Conservation (phyloP, 2,113 vertebrate species). For the Xenus cinereus region DNA sequence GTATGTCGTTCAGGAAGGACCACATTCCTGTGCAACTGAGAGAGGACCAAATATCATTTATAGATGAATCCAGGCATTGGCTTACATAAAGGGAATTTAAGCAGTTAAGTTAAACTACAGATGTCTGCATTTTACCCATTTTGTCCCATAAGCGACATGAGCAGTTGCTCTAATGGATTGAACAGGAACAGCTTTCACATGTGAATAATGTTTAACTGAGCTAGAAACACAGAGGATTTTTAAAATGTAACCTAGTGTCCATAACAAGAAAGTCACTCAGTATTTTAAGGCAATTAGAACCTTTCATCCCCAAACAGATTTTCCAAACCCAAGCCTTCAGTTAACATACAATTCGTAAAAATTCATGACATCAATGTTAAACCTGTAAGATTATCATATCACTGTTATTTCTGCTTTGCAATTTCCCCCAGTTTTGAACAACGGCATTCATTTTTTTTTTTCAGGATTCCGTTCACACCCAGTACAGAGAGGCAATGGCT, state of each 20-base stretch:
- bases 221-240: not conserved
- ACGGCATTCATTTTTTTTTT: accelerated
- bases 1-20: not conserved
- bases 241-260: not conserved
- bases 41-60: not conserved
- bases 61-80: not conserved
- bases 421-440: not conserved
- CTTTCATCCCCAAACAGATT: not conserved
- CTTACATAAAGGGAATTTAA: not conserved
- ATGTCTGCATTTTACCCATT: not conserved
- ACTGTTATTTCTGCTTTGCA: not conserved
- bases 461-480: not conserved
- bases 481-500: not conserved
- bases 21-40: not conserved
- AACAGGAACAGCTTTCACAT: not conserved
- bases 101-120: not conserved
- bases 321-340: not conserved
- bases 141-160: not conserved
- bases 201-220: not conserved
- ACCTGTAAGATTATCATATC: not conserved
- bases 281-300: not conserved
- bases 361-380: accelerated
- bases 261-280: not conserved
- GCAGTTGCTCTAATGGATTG: not conserved
- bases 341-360: not conserved